A percentile compares a stretch with the other conserved stretches of the same genome.
Conservation (phyloP, 2,797 vertebrate genomes). For the Moxostoma hubbsi region DNA sequence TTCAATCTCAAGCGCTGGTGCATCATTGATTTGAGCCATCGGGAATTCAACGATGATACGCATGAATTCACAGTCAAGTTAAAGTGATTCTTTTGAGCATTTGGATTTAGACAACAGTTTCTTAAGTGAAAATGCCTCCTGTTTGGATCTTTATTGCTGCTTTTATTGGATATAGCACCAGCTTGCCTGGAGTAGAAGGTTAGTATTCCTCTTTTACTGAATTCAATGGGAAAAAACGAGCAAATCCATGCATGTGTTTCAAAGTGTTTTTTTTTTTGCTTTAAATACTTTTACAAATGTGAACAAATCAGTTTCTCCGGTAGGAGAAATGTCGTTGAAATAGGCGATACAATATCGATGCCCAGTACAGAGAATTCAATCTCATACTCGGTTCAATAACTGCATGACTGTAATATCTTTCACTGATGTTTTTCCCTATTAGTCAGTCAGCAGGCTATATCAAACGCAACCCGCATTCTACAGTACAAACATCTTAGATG, state of each 20-base stretch:
- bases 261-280: neutral
- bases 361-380: neutral
- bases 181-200: conserved; percentile 56
- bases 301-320: neutral
- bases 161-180: conserved; percentile 44
- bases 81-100: conserved; percentile 22
- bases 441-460: neutral
- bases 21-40: conserved; percentile 15
- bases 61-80: conserved; percentile 20
- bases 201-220: conserved; percentile 38
- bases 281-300: neutral
- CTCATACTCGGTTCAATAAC: neutral
- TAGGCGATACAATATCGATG: neutral
- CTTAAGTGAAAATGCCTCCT: conserved; percentile 57
- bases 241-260: neutral
- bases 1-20: conserved; percentile 8
- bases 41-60: conserved; percentile 36
- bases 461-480: neutral
- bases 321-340: neutral
- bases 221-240: neutral
- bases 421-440: neutral
- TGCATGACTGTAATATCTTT: neutral
- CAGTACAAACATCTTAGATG: neutral
- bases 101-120: conserved; percentile 30
- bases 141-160: conserved; percentile 55